These are phyloP conservation scores for Oreocharis arfaki DNA, from an alignment of 2,113 vertebrate species.

Conservation along the genomic window DNA sequence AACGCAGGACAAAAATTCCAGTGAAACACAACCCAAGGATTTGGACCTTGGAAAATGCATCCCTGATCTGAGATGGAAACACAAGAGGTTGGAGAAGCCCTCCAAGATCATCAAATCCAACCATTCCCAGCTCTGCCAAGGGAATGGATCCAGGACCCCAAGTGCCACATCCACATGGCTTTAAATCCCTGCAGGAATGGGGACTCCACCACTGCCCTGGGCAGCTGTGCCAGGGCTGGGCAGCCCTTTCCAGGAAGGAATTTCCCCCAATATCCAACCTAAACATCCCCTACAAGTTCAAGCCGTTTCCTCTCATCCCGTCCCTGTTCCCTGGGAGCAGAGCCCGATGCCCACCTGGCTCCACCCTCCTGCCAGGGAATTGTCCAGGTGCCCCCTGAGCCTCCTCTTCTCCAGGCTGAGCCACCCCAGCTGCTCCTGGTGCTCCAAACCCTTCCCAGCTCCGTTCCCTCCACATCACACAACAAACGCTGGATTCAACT, in stretches of 20 bases:
- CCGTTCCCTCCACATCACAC: neutral
- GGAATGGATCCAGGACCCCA: neutral
- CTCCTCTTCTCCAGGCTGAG: neutral
- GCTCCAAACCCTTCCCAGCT: neutral
- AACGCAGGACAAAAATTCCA: neutral
- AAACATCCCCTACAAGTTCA: neutral
- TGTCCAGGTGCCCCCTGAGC: neutral
- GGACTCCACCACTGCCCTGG: neutral
- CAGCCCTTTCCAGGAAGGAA: neutral
- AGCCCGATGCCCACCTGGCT: rapidly evolving
- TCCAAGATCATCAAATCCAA: neutral
- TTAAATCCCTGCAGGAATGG: neutral
- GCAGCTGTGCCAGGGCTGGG: neutral
- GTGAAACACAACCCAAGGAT: neutral
- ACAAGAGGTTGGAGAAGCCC: neutral
- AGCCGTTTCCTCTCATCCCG: neutral
- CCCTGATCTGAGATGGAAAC: neutral
- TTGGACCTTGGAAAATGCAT: rapidly evolving
- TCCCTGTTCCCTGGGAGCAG: neutral
- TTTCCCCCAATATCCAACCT: neutral
- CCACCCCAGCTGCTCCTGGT: neutral
- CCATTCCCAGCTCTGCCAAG: neutral
- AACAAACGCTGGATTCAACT: rapidly evolving
- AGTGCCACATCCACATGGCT: neutral
- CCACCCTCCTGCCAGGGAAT: neutral